Evolutionary conservation across 2,888 invertebrate species (phyloP).

Genomic region (Caenorhabditis sp.): DNA sequence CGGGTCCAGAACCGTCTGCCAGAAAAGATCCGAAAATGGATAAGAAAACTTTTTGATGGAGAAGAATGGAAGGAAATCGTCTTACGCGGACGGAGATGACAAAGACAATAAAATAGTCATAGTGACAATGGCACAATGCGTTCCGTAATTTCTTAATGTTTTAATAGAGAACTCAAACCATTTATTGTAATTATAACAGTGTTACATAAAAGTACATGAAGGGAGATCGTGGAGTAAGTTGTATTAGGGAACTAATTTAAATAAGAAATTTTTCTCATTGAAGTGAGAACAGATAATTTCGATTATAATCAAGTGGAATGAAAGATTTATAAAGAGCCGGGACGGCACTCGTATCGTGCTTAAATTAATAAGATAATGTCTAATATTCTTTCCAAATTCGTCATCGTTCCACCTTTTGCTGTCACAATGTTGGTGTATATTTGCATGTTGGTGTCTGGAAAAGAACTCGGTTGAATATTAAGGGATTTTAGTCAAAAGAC

Average conservation of each 20-base stretch:
- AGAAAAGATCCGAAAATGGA: conserved; percentile 10
- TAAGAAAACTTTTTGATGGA: not conserved
- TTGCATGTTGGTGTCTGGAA: conserved; percentile 65
- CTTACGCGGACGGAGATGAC: not conserved
- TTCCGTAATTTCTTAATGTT: too few relatives aligned
- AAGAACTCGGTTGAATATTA: not conserved
- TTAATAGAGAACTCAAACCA: too few relatives aligned
- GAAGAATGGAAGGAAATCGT: not conserved
- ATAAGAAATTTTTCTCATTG: too few relatives aligned
- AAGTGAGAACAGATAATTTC: too few relatives aligned
- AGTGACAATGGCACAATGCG: not conserved
- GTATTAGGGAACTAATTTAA: not conserved
- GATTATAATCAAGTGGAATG: conserved; percentile 3
- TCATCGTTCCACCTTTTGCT: not conserved
- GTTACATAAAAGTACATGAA: not conserved
- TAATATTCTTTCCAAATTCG: conserved; percentile 19
- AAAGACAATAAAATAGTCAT: not conserved
- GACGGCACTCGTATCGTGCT: conserved; percentile 45
- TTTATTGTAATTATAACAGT: not conserved
- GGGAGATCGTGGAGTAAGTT: conserved; percentile 6
- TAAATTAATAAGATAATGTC: conserved; percentile 54
- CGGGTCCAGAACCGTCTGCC: not conserved
- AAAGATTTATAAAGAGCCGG: conserved; percentile 32
- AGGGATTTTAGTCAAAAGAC: not conserved
- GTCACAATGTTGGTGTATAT: conserved; percentile 36